Evolutionary conservation across 2,797 vertebrate species (phyloP), one percentile per base, ranked within the genome.

Genomic region (Heterohyrax brucei): DNA sequence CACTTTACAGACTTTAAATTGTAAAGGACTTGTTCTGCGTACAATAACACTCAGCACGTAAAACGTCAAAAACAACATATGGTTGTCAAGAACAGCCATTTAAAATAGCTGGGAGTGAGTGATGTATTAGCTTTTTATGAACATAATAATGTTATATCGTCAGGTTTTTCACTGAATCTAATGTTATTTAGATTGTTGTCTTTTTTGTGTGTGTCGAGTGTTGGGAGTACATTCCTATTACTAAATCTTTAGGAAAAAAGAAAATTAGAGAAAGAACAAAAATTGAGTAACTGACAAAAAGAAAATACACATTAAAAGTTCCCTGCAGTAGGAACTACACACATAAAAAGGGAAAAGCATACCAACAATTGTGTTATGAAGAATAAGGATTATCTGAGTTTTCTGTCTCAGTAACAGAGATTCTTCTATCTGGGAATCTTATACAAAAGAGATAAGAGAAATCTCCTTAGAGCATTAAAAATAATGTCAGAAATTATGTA

Each of bases 51-150:
- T 19, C 84, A 82, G 53, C 64, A 64, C 0, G 2, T 89, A 93
- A 96, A 94, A 89, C 62, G 94, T 91, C 10, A 84, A 90, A 95
- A 95, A 64, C 72, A 93, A 72, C 44, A 87, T 95, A 92, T 1
- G 22, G 61, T 83, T 96, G 76, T 93, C 96, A 93, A 93, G 91
- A 95, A 21, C 66, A 89, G 53, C 33, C 30, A 78, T 87, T 95
- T 87, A 89, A 93, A 93, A 12, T 73, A 83, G 48, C 48, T 84
- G 22, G 16, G 24, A 95, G 7, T 72, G 44, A 75, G 59, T 82
- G 53, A 62, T 70, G 2, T 22, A 72, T 53, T 89, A 64, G 16
- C 13, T 93, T 94, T 93, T 59, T 77, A 87, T 84, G 48, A 79
- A 61, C 28, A 89, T 46, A 24, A 1, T 82, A 53, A 50, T 91